These are phyloP conservation scores for Gastrophryne carolinensis DNA, from an alignment of 2,797 vertebrate species.

Conservation along the genomic window DNA sequence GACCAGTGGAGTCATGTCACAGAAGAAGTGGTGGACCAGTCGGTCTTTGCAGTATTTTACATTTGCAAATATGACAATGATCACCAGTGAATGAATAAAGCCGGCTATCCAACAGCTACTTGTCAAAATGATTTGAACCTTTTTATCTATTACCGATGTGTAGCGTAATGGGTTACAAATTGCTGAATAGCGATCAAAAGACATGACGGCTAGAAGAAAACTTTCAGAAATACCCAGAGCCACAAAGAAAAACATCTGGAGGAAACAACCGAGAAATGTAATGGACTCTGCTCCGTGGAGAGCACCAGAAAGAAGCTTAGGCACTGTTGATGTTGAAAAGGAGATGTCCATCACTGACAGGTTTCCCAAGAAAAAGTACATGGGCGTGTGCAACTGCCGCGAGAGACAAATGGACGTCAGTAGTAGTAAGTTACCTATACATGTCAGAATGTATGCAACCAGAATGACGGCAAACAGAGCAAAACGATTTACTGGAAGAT, in stretches of 20 bases:
- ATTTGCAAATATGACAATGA: not conserved
- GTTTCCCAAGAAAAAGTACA: slow-evolving; percentile 34
- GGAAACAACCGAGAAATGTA: slow-evolving; percentile 17
- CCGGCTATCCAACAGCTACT: slow-evolving; percentile 4
- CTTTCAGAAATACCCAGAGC: slow-evolving; percentile 17
- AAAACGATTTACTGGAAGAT: too few relatives aligned
- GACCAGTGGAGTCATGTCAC: too few relatives aligned
- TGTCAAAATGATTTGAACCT: not conserved
- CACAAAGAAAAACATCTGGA: slow-evolving; percentile 30
- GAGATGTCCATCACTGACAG: slow-evolving; percentile 19
- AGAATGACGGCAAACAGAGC: too few relatives aligned
- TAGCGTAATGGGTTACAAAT: slow-evolving; percentile 24
- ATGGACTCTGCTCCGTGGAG: not conserved
- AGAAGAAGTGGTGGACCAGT: slow-evolving; percentile 11
- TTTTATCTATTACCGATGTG: not conserved
- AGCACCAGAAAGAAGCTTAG: not conserved
- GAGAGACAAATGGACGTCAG: too few relatives aligned
- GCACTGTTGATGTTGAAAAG: not conserved
- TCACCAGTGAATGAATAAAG: not conserved
- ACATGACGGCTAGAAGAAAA: slow-evolving; percentile 20
- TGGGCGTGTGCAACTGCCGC: slow-evolving; percentile 35
- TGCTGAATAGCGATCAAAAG: slow-evolving; percentile 39
- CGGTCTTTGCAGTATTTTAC: slow-evolving; percentile 10
- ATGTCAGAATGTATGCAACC: too few relatives aligned
- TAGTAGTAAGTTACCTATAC: too few relatives aligned